A percentile compares a stretch with the other conserved stretches of the same genome.
These are phyloP conservation scores for Athalia rosae DNA, from an alignment of 2,888 invertebrate species.

Conservation along the genomic window DNA sequence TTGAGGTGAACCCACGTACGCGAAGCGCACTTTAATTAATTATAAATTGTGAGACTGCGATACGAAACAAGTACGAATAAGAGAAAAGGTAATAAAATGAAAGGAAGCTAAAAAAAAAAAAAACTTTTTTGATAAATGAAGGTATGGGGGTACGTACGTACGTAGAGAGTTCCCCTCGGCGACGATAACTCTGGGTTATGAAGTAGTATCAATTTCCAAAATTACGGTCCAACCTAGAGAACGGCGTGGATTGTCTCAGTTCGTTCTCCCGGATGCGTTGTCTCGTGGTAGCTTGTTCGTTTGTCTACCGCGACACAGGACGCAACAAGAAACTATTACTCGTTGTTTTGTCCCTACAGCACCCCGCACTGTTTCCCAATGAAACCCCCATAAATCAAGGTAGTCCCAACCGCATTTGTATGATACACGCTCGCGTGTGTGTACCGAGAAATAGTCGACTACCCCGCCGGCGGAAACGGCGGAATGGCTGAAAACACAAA, in stretches of 20 bases:
- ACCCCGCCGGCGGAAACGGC: no score
- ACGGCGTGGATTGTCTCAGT: neutral
- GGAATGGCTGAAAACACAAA: no score
- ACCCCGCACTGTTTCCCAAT: neutral
- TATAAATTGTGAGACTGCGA: neutral
- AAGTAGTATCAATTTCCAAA: constrained; percentile 13
- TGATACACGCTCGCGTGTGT: no score
- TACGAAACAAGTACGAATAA: no score
- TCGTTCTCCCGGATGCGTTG: constrained; percentile 46
- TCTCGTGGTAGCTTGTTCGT: neutral
- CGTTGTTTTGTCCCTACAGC: constrained; percentile 58
- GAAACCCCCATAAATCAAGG: constrained; percentile 6
- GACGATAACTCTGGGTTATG: neutral
- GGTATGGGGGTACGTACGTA: neutral
- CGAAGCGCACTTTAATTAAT: neutral
- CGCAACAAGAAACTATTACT: constrained; percentile 67
- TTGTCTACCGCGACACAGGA: constrained; percentile 41
- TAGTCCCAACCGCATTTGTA: no score
- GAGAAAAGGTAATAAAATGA: neutral
- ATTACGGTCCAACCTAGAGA: neutral
- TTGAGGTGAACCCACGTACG: no score
- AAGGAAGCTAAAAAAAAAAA: neutral
- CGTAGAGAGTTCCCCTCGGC: no score
- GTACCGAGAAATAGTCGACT: no score
- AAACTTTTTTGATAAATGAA: neutral